Conservation (phyloP, 2,113 vertebrate genomes). For the Mustela nigripes region DNA sequence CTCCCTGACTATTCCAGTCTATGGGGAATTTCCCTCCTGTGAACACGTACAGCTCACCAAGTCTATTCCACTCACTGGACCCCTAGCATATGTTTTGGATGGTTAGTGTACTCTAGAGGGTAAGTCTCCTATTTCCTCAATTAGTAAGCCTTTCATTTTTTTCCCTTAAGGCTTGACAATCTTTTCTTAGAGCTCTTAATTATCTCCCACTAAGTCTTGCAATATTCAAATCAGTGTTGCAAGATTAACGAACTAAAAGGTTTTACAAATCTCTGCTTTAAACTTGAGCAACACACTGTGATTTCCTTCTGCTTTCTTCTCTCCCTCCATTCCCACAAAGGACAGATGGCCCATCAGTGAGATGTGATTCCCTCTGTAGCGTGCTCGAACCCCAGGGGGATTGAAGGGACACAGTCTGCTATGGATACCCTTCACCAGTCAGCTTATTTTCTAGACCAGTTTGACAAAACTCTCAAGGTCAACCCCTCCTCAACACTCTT, state of each 20-base stretch:
- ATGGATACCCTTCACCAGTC: not conserved
- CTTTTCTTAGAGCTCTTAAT: not conserved
- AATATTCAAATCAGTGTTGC: constrained; percentile 1
- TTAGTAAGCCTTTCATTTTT: not conserved
- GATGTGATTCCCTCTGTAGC: not conserved
- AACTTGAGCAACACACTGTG: not conserved
- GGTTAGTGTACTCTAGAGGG: not conserved
- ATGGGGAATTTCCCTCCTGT: not conserved
- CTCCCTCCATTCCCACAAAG: not conserved
- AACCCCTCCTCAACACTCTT: not conserved
- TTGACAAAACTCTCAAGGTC: not conserved
- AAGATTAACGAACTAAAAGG: not conserved
- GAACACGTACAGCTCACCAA: not conserved
- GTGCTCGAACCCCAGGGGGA: not conserved
- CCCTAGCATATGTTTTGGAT: not conserved
- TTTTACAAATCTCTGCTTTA: constrained; percentile 4
- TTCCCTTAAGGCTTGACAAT: not conserved
- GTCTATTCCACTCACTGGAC: not conserved
- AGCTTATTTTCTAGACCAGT: not conserved
- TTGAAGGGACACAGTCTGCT: not conserved
- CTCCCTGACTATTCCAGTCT: not conserved
- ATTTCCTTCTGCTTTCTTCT: not conserved
- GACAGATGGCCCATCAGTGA: not conserved
- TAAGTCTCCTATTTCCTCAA: not conserved
- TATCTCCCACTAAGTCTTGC: not conserved